phyloP scores from a whole-genome alignment of 2,797 vertebrate genomes.

The Gobio occitaniae region DNA sequence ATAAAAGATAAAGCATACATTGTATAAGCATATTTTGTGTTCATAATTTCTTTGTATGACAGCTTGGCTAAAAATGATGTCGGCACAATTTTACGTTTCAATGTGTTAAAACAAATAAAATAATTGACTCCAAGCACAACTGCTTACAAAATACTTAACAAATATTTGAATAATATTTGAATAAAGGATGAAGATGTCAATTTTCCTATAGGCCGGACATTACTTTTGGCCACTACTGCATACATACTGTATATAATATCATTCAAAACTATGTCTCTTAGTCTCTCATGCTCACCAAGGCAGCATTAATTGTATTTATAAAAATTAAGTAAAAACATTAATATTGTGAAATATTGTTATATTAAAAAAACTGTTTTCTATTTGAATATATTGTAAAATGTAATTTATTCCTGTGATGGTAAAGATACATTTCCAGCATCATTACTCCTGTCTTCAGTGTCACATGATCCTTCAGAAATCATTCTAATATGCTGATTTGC shows the following conservation, averaged over 20 bases:
- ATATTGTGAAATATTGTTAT: too few species aligned
- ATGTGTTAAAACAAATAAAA: neutral
- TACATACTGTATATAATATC: neutral
- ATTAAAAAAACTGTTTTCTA: too few species aligned
- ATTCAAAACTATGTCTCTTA: too few species aligned
- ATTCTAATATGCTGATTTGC: too few species aligned
- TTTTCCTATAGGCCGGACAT: neutral
- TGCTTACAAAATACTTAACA: neutral
- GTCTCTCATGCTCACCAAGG: too few species aligned
- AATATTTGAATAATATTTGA: neutral
- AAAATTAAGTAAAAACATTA: too few species aligned
- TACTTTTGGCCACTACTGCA: neutral
- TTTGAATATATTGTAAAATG: too few species aligned
- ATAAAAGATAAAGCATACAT: neutral
- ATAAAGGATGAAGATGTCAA: neutral
- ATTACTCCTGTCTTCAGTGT: too few species aligned
- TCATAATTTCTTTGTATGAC: neutral
- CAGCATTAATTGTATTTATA: too few species aligned
- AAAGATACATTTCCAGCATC: too few species aligned
- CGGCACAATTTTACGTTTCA: neutral
- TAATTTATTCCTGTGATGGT: too few species aligned
- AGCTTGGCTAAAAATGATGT: neutral
- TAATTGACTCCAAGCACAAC: neutral
- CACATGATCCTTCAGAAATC: too few species aligned
- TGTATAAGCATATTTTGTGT: neutral